Evolutionary conservation across 1,140 invertebrate genomes (phyloP).

Genomic region (Danaus plexippus): DNA sequence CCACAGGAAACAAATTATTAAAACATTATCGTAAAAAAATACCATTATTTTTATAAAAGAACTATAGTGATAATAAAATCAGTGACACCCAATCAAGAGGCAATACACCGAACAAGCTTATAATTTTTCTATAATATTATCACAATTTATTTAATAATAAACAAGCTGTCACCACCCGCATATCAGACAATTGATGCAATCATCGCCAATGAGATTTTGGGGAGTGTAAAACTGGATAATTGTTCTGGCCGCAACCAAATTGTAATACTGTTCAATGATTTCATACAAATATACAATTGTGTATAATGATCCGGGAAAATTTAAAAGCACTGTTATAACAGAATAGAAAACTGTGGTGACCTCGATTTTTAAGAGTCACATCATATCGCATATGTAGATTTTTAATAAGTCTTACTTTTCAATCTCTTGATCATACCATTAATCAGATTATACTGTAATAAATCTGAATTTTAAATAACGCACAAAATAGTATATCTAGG

Average conservation of each 20-base stretch:
- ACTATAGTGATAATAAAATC: neutral
- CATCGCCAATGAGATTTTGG: constrained; percentile 67
- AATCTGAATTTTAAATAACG: too few species aligned
- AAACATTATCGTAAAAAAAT: too few species aligned
- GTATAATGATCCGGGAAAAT: too few species aligned
- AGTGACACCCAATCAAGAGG: constrained; percentile 8
- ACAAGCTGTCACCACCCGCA: constrained; percentile 65
- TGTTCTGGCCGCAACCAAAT: constrained; percentile 63
- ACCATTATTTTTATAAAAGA: neutral
- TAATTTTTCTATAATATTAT: constrained; percentile 43
- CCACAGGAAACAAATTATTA: too few species aligned
- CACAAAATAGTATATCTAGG: too few species aligned
- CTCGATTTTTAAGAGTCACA: too few species aligned
- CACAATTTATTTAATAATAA: constrained; percentile 51
- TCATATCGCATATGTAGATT: too few species aligned
- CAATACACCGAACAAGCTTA: neutral
- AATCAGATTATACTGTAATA: constrained; percentile 21
- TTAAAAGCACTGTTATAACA: too few species aligned
- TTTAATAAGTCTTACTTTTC: too few species aligned
- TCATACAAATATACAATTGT: too few species aligned
- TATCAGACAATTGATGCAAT: constrained; percentile 67
- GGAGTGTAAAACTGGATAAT: constrained; percentile 62
- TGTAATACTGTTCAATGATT: constrained; percentile 63
- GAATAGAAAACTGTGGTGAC: too few species aligned
- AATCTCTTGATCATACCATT: too few species aligned